A percentile compares a stretch with the other conserved stretches of the same genome.
These are phyloP conservation scores for Heteromurus nitidus DNA, from an alignment of 2,888 invertebrate species.

Conservation along the genomic window DNA sequence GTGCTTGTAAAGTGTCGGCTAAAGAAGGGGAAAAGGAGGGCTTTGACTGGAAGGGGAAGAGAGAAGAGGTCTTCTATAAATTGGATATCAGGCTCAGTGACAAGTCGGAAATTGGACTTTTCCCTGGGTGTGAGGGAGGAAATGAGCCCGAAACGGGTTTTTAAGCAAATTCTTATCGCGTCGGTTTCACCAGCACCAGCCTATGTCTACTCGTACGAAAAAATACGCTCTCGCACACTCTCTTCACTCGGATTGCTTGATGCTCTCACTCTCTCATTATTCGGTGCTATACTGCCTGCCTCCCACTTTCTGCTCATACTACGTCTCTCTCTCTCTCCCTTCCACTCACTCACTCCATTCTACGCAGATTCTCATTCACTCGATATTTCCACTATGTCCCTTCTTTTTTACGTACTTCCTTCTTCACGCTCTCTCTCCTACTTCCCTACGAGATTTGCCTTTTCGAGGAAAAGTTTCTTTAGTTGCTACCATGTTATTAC, in stretches of 20 bases:
- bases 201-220: neutral
- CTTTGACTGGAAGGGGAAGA: conserved; percentile 55
- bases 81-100: conserved; percentile 74
- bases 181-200: conserved; percentile 59
- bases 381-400: conserved; percentile 12
- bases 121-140: conserved; percentile 73
- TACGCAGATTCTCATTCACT: neutral
- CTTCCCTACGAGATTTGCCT: neutral
- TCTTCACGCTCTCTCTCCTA: neutral
- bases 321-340: neutral
- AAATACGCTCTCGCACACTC: neutral
- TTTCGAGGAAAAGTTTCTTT: neutral
- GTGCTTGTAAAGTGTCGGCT: conserved; percentile 72
- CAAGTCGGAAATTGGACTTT: conserved; percentile 74
- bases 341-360: neutral
- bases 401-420: neutral
- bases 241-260: conserved; percentile 14
- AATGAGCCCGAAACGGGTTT: conserved; percentile 74
- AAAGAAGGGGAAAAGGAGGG: conserved; percentile 51
- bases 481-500: conserved; percentile 21
- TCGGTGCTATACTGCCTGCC: no score
- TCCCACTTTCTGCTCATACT: conserved; percentile 1
- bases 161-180: conserved; percentile 74
- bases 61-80: conserved; percentile 72
- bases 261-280: conserved; percentile 39